Conservation (phyloP, 2,888 invertebrate genomes). For the Hypomecis atomaria region DNA sequence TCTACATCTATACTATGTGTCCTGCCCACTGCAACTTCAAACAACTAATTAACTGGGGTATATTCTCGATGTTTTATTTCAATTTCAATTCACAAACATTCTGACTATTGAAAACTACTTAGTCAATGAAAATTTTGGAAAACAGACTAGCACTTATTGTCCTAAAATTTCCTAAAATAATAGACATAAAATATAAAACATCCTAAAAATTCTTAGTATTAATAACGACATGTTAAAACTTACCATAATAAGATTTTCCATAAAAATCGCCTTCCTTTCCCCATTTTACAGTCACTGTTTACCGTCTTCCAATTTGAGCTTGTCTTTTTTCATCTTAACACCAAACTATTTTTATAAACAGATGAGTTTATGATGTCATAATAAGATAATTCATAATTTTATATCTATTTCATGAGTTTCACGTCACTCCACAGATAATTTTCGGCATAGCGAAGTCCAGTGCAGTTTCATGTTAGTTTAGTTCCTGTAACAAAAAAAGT, state of each 20-base stretch:
- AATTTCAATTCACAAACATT: too few species aligned
- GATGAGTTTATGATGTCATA: conserved; percentile 34
- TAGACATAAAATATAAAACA: too few species aligned
- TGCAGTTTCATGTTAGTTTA: conserved; percentile 39
- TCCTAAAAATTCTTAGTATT: background rate
- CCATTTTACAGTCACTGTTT: conserved; percentile 67
- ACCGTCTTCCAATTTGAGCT: conserved; percentile 46
- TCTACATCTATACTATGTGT: too few species aligned
- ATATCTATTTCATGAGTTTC: conserved; percentile 33
- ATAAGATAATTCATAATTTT: conserved; percentile 34
- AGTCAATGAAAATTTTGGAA: too few species aligned
- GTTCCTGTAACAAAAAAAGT: conserved; percentile 52
- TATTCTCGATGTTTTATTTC: too few species aligned
- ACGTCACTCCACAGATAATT: conserved; percentile 50
- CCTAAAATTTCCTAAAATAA: background rate
- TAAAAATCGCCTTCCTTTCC: conserved; percentile 53
- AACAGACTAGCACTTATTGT: too few species aligned
- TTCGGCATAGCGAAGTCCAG: conserved; percentile 41
- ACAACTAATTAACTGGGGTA: too few species aligned
- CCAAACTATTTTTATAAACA: conserved; percentile 34
- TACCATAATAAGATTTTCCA: conserved; percentile 66
- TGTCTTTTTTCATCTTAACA: conserved; percentile 60
- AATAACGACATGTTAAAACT: conserved; percentile 43
- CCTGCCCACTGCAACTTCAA: too few species aligned
- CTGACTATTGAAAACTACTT: too few species aligned